A percentile compares a stretch with the other conserved stretches of the same genome.
phyloP scores from a whole-genome alignment of 2,113 vertebrate species.

The Tragelaphus strepsiceros region DNA sequence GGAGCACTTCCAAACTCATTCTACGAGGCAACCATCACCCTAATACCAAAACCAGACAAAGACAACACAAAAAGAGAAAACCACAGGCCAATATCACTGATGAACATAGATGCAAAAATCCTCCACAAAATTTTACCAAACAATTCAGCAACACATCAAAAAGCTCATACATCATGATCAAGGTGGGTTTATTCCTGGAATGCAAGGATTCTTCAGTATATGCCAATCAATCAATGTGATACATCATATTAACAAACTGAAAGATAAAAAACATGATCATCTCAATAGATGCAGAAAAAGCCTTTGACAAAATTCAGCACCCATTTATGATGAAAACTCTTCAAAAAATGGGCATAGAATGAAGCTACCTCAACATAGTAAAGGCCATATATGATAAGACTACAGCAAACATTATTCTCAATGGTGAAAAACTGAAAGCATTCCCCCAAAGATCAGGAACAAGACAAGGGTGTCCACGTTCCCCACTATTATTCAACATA shows the following conservation, averaged over 20 bases:
- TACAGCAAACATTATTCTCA: neutral
- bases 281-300: neutral
- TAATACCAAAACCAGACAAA: neutral
- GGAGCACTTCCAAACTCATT: neutral
- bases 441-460: neutral
- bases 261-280: neutral
- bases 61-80: neutral
- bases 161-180: neutral
- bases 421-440: neutral
- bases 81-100: neutral
- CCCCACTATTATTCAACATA: neutral
- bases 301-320: neutral
- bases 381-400: neutral
- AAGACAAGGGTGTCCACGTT: neutral
- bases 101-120: neutral
- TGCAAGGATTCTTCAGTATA: neutral
- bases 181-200: neutral
- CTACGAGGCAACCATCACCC: neutral
- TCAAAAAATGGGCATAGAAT: neutral
- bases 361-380: neutral
- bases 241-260: neutral
- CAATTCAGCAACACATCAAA: neutral
- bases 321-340: neutral
- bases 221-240: neutral
- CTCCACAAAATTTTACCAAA: neutral